phyloP scores from a whole-genome alignment of 2,888 invertebrate genomes.

The Agrotis exclamationis region DNA sequence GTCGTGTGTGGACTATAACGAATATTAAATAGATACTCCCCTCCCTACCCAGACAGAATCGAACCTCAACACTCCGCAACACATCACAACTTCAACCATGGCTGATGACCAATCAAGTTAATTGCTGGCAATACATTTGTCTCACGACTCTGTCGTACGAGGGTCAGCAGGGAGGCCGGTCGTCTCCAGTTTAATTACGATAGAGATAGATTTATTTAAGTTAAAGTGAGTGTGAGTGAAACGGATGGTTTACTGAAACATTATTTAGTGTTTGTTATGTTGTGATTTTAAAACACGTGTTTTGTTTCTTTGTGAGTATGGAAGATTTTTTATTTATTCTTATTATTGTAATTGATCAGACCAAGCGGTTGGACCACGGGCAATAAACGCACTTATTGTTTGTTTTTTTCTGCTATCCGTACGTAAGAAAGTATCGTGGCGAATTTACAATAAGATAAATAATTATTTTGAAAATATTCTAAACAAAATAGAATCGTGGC shows the following conservation, averaged over 20 bases:
- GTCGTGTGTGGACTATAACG: no score
- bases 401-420: no score
- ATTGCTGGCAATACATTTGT: slow-evolving; percentile 50
- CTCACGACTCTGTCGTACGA: slow-evolving; percentile 34
- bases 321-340: background rate
- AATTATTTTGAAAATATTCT: no score
- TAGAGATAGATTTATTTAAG: background rate
- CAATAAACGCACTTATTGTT: no score
- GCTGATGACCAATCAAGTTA: slow-evolving; percentile 53
- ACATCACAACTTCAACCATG: slow-evolving; percentile 17
- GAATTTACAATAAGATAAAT: no score
- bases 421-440: no score
- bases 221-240: slow-evolving; percentile 6
- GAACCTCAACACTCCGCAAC: slow-evolving; percentile 5
- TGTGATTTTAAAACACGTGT: slow-evolving; percentile 3
- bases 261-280: background rate
- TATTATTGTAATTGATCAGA: background rate
- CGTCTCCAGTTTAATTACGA: background rate
- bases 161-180: slow-evolving; percentile 23
- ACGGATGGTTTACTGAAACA: background rate
- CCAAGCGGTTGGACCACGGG: no score
- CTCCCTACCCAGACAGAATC: background rate
- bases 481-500: no score
- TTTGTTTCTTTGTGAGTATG: slow-evolving; percentile 13
- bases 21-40: background rate